Evolutionary conservation across 2,113 vertebrate species (phyloP).

Genomic region (Semnornis frantzii): DNA sequence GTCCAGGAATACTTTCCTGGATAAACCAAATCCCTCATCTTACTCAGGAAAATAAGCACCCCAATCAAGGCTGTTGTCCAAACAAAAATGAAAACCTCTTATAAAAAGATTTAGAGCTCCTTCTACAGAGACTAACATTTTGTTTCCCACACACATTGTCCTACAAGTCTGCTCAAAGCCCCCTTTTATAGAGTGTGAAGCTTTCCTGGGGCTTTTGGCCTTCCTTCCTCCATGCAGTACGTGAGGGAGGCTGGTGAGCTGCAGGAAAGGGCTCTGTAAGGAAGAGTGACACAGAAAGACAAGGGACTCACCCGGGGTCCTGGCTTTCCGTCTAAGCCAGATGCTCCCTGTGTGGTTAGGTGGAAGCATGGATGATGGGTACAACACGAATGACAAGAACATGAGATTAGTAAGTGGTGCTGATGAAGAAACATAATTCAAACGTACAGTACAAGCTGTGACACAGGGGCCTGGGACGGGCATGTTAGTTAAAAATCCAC

Average conservation of each 20-base stretch:
- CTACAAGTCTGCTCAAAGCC: background rate
- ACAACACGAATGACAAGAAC: constrained; percentile 93
- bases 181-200: background rate
- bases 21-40: background rate
- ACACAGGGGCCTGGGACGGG: constrained; percentile 63
- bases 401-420: constrained; percentile 93
- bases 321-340: constrained; percentile 99
- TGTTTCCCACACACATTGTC: background rate
- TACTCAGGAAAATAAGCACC: background rate
- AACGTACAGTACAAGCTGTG: constrained; percentile 63
- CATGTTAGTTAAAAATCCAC: constrained; percentile 75
- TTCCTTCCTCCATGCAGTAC: background rate
- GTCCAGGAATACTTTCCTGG: background rate
- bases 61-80: background rate
- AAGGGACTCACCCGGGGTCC: constrained; percentile 96
- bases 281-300: constrained; percentile 66
- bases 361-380: constrained; percentile 84
- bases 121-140: background rate
- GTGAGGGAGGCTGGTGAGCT: background rate
- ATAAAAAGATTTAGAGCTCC: background rate
- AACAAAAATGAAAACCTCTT: background rate
- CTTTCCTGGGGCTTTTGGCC: background rate
- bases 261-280: background rate
- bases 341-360: constrained; percentile 96
- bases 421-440: constrained; percentile 74